phyloP scores from a whole-genome alignment of 2,113 vertebrate genomes.

The Glaucomys volans region DNA sequence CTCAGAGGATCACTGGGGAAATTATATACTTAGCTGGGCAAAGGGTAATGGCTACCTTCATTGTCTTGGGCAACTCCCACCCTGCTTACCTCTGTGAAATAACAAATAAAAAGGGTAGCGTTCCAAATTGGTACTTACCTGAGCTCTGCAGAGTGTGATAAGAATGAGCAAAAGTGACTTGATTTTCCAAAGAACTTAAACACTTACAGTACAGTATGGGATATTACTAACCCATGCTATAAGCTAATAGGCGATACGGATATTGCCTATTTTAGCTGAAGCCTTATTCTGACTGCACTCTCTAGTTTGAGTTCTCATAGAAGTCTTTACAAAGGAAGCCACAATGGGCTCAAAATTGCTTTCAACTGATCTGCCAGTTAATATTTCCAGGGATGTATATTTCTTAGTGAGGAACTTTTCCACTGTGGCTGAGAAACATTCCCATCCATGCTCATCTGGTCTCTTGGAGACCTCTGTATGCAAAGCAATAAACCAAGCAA shows the following conservation, averaged over 20 bases:
- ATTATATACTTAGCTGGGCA: conserved; percentile 87
- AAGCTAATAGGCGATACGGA: background rate
- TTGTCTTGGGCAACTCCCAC: conserved; percentile 85
- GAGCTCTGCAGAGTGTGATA: conserved; percentile 72
- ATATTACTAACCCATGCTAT: background rate
- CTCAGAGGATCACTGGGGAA: conserved; percentile 88
- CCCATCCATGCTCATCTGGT: conserved; percentile 8
- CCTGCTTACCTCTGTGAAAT: conserved; percentile 82
- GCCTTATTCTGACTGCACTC: background rate
- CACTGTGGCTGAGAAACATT: background rate
- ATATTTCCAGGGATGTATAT: conserved; percentile 27
- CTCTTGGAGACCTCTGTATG: conserved; percentile 58
- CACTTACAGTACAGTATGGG: background rate
- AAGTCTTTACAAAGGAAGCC: background rate
- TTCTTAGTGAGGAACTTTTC: conserved; percentile 62
- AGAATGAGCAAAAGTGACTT: conserved; percentile 69
- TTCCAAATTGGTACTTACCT: conserved; percentile 76
- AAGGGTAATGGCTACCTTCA: conserved; percentile 84
- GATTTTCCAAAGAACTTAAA: conserved; percentile 77
- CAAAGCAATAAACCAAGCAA: conserved; percentile 62
- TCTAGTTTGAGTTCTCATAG: conserved; percentile 29
- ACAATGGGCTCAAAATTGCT: conserved; percentile 11
- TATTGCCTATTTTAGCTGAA: conserved; percentile 9
- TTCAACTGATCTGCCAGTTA: conserved; percentile 34
- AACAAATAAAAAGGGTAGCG: conserved; percentile 82